Evolutionary conservation across 2,113 vertebrate species (phyloP), one percentile per base, ranked within the genome.

Genomic region (Hippocampus abdominalis): DNA sequence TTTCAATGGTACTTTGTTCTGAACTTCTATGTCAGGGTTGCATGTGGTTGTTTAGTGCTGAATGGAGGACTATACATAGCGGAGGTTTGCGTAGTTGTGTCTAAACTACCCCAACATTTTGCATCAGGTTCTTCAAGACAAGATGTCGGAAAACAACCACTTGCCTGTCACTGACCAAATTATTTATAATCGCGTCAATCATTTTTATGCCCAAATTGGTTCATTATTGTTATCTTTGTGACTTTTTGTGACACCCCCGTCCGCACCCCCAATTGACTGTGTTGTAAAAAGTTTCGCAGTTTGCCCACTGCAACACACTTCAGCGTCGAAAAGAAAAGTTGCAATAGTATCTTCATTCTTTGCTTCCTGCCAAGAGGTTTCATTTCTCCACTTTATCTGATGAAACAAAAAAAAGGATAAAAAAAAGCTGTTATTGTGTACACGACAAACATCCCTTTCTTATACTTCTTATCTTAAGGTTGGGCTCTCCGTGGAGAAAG

Each of bases 401-500:
- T 73, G 7, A 54, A 62, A 68, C 11, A 76, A 5, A 10, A 40
- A 40, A 40, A 49, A 49, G 46, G 4, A 20, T 1, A 64, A 16
- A 27, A 69, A 21, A 23, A 39, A 39, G 54, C 51, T 49, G 57
- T 74, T 51, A 68, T 21, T 48, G 23, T 4, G 2, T 21, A 25
- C 15, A 49, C 80, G 64, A 67, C 65, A 67, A 79, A 61, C 20
- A 61, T 12, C 40, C 40, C 11, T 36, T 20, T 25, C 32, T 70
- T 69, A 18, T 64, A 59, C n/a, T 49, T 75, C 54, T 71, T 81
- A 74, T 78, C 59, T 57, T 56, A 44, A 70, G 13, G 40, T 29
- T 39, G 11, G 0, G 39, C 21, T 5, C 48, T 75, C 64, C 46
- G 59, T 29, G 63, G 71, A 77, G 44, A 64, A 79, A 86, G 32